phyloP scores from a whole-genome alignment of 2,113 vertebrate genomes.

The Anoura caudifer region DNA sequence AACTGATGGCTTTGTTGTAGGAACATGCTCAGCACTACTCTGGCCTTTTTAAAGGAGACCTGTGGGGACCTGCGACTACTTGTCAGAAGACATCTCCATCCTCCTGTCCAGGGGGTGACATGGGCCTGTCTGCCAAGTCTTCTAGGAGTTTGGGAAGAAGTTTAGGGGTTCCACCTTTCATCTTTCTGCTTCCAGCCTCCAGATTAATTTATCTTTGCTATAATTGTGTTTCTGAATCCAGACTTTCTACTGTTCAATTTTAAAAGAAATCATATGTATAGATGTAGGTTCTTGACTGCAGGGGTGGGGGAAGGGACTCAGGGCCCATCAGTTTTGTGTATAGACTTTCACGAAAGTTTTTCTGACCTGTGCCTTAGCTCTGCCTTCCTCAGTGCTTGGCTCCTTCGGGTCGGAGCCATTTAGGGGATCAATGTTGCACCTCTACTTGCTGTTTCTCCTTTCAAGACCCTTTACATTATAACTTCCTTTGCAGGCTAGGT shows the following conservation, averaged over 20 bases:
- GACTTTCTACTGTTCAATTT: neutral
- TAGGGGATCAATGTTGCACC: fast-evolving
- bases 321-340: neutral
- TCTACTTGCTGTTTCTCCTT: neutral
- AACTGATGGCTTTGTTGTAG: neutral
- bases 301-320: neutral
- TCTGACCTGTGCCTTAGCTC: neutral
- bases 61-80: neutral
- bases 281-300: neutral
- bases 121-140: neutral
- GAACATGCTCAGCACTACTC: neutral
- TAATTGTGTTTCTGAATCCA: neutral
- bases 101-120: neutral
- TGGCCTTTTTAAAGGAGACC: neutral
- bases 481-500: neutral
- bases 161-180: neutral
- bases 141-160: neutral
- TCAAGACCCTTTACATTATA: neutral
- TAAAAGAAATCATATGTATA: neutral
- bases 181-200: neutral
- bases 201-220: neutral
- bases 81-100: neutral
- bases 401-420: neutral
- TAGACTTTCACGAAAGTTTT: neutral
- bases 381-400: neutral